Percentiles rank a stretch among this genome's conserved stretches.
Conservation (phyloP, 37 sponge, comb jelly and placozoan species). For the Halichondria panicea region DNA sequence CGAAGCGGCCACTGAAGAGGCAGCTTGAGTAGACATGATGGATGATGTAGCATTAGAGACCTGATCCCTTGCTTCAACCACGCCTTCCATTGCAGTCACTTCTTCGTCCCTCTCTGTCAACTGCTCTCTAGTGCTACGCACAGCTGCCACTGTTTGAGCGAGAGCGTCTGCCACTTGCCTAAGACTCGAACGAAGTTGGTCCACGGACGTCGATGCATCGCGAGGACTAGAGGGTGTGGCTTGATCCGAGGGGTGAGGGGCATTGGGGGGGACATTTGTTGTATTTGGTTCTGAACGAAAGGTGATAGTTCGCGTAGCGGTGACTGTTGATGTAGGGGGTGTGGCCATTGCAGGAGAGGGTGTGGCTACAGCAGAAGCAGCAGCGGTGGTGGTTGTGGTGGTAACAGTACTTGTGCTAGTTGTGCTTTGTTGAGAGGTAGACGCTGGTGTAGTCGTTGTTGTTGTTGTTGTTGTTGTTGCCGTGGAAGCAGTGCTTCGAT, state of each 20-base stretch:
- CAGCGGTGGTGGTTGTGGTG: not conserved
- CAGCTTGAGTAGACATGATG: not conserved
- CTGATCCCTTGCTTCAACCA: not conserved
- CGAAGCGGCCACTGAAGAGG: not conserved
- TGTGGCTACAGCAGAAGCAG: not conserved
- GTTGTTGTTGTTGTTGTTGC: not conserved
- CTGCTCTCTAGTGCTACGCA: constrained; percentile 37
- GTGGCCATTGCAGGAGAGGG: not conserved
- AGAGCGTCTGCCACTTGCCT: constrained; percentile 50
- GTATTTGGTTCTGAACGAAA: too few relatives aligned
- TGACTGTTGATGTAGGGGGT: not conserved
- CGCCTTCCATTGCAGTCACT: not conserved
- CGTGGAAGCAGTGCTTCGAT: too few relatives aligned
- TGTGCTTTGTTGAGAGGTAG: not conserved
- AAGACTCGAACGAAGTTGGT: constrained; percentile 48
- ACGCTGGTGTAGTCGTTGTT: not conserved
- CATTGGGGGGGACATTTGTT: constrained; percentile 1
- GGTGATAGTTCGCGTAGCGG: too few relatives aligned
- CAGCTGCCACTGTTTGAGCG: constrained; percentile 57
- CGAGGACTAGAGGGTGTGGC: constrained; percentile 58
- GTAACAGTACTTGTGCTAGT: not conserved
- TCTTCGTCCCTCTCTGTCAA: not conserved
- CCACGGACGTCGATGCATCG: constrained; percentile 17
- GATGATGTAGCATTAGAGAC: not conserved
- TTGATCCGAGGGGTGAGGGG: constrained; percentile 47